These are phyloP conservation scores for Fissipunctia ypsillon DNA, from an alignment of 2,888 invertebrate genomes.

Conservation along the genomic window DNA sequence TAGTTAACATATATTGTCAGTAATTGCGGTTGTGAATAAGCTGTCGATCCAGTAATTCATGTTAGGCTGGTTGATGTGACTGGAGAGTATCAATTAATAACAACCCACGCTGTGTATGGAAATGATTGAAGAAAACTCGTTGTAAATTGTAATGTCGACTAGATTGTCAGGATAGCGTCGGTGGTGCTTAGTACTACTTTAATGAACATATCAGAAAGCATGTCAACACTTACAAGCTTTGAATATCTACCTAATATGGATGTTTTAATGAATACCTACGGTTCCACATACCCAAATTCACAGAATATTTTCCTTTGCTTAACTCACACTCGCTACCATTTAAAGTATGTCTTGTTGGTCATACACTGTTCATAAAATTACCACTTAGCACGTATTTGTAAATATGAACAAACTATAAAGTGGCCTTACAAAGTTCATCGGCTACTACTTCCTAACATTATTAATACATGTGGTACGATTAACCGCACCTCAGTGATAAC, in stretches of 20 bases:
- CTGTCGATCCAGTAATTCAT: constrained; percentile 39
- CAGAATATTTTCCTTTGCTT: constrained; percentile 6
- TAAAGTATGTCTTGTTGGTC: constrained; percentile 37
- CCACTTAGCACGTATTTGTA: constrained; percentile 55
- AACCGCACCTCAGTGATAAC: neutral
- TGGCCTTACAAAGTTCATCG: constrained; percentile 58
- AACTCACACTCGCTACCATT: constrained; percentile 16
- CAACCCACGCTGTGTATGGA: constrained; percentile 29
- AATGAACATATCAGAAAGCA: constrained; percentile 9
- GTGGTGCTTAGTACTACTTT: neutral
- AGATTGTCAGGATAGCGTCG: constrained; percentile 18
- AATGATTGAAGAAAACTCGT: constrained; percentile 43
- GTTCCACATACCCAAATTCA: constrained; percentile 9
- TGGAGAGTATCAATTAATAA: constrained; percentile 38
- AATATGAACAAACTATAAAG: constrained; percentile 48
- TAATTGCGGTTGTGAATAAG: constrained; percentile 40
- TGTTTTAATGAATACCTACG: constrained; percentile 29
- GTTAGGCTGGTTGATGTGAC: constrained; percentile 32
- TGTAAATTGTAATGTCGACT: constrained; percentile 25
- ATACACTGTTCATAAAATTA: constrained; percentile 38
- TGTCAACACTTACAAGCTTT: constrained; percentile 12
- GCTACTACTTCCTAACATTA: constrained; percentile 51
- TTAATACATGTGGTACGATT: constrained; percentile 22
- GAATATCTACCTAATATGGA: constrained; percentile 11
- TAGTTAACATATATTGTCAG: constrained; percentile 46